Percentiles rank a stretch among this genome's conserved stretches.
Conservation (phyloP, 2,888 invertebrate genomes). For the Alloplasta piceator region DNA sequence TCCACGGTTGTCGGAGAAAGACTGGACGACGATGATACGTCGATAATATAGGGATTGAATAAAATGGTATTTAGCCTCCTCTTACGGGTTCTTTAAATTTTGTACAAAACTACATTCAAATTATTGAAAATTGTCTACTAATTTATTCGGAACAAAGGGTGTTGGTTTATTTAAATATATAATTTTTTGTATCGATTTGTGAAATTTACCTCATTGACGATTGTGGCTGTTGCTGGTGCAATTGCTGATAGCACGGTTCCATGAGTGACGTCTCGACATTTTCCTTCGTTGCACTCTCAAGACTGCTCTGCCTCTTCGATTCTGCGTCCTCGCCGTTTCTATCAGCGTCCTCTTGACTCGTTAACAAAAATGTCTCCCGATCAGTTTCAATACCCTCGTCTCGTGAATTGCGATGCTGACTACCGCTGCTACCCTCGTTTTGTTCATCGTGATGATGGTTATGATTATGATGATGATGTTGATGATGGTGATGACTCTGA, state of each 20-base stretch:
- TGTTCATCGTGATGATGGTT: conserved; percentile 69
- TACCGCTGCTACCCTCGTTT: conserved; percentile 59
- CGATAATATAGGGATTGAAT: too few relatives aligned
- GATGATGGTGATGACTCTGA: conserved; percentile 67
- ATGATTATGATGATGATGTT: conserved; percentile 60
- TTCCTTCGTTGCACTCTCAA: conserved; percentile 76
- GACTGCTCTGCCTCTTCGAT: conserved; percentile 75
- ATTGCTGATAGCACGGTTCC: conserved; percentile 71
- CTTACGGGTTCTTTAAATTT: too few relatives aligned
- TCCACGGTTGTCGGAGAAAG: too few relatives aligned
- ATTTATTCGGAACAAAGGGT: too few relatives aligned
- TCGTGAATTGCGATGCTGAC: conserved; percentile 67
- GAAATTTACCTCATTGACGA: conserved; percentile 75
- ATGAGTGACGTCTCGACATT: conserved; percentile 73
- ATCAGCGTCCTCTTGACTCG: conserved; percentile 76
- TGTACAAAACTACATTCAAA: too few relatives aligned
- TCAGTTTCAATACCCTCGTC: conserved; percentile 77
- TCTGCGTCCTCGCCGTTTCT: conserved; percentile 76
- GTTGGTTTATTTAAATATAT: too few relatives aligned
- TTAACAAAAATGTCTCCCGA: conserved; percentile 76
- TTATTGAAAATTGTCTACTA: too few relatives aligned
- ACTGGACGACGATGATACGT: too few relatives aligned
- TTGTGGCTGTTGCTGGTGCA: conserved; percentile 55
- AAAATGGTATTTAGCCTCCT: too few relatives aligned
- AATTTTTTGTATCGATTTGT: too few relatives aligned